phyloP scores from a whole-genome alignment of 2,888 invertebrate species.

The Zelleria hepariella region DNA sequence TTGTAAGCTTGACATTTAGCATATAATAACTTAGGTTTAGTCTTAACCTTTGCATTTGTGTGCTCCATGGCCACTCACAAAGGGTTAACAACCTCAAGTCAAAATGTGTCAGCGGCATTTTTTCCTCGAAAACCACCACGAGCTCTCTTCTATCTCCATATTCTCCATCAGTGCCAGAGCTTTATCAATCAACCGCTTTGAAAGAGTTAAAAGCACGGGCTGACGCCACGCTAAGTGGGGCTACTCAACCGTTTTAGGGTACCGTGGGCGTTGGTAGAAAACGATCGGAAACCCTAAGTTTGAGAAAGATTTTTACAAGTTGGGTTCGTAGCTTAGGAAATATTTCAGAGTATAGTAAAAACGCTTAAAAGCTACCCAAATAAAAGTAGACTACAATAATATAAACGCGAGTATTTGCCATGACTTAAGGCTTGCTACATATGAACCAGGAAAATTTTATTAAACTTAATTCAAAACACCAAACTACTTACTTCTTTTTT shows the following conservation, averaged over 20 bases:
- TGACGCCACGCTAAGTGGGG: constrained; percentile 33
- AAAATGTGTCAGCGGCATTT: not conserved
- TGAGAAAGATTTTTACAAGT: no score
- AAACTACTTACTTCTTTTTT: no score
- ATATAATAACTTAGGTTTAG: no score
- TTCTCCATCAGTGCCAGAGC: constrained; percentile 14
- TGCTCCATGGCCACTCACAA: not conserved
- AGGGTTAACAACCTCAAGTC: not conserved
- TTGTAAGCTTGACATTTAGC: no score
- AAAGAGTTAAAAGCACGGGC: constrained; percentile 3
- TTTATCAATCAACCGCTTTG: constrained; percentile 26
- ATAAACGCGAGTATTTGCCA: no score
- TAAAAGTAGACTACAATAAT: no score
- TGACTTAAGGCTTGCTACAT: not conserved
- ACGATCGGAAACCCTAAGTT: no score
- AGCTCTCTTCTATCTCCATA: not conserved
- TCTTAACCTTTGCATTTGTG: not conserved
- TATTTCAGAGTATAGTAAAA: no score
- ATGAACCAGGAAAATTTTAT: no score
- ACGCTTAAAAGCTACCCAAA: no score
- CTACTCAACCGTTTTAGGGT: constrained; percentile 25
- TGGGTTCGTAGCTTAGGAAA: no score
- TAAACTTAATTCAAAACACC: no score
- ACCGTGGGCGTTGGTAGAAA: not conserved
- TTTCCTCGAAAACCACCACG: not conserved